Conservation (phyloP, 2,888 invertebrate genomes). For the Himalopsyche anomala region DNA sequence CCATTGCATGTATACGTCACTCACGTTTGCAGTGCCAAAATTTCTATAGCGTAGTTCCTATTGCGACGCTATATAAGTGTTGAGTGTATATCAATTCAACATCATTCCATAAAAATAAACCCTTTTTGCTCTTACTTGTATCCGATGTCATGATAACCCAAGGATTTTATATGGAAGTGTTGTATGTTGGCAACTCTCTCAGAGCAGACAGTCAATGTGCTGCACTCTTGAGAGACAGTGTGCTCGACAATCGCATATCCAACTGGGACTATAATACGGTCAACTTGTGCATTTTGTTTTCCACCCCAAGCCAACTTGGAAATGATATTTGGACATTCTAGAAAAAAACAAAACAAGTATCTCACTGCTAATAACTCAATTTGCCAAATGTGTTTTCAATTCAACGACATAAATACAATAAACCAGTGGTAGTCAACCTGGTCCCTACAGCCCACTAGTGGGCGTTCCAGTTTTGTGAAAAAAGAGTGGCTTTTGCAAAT, state of each 20-base stretch:
- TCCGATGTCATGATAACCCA: conserved; percentile 73
- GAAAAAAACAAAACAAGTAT: conserved; percentile 39
- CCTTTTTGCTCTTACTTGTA: conserved; percentile 71
- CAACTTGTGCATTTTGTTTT: conserved; percentile 69
- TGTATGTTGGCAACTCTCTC: conserved; percentile 71
- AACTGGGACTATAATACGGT: conserved; percentile 75
- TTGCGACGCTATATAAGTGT: no score
- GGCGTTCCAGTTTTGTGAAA: no score
- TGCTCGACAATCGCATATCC: conserved; percentile 74
- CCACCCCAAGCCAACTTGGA: conserved; percentile 77
- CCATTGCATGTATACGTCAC: no score
- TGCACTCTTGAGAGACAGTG: conserved; percentile 72
- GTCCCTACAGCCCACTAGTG: no score
- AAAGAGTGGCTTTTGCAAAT: no score
- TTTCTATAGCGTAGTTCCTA: no score
- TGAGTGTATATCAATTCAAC: no score
- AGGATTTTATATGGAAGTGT: conserved; percentile 71
- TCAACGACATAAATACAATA: no score
- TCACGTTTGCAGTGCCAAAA: no score
- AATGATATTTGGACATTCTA: conserved; percentile 70
- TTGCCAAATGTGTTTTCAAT: no score
- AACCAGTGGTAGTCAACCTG: no score
- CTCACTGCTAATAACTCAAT: background rate
- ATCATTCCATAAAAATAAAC: no score
- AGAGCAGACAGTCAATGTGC: conserved; percentile 69